Base-by-base conservation (phyloP, 2,113 vertebrate species). In the Motacilla tschutschensis region DNA sequence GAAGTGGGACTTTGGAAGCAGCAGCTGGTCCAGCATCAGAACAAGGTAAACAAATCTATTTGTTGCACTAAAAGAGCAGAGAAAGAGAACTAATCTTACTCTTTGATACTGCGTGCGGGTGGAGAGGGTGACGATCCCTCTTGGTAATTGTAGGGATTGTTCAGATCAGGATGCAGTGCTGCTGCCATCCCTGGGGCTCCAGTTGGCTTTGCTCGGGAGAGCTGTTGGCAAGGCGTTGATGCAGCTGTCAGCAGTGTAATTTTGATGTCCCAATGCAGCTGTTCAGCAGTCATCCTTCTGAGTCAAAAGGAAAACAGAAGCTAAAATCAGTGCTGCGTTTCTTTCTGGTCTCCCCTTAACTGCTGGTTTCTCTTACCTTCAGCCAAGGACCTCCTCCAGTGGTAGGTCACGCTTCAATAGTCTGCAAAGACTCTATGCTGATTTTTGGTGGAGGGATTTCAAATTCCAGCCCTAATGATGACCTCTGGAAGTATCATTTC, bases 361-460 rank as follows among this genome's bases (percentile, higher is more conserved):
- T 44, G 25, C 31, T 91, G 66, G 16, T 85, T 86, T 80, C 81
- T 84, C 79, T 92, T 70, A 31, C 20, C 5, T 73, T 78, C 85
- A 98, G 98, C 82, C 98, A 97, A 14, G 98, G 98, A 19, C 98
- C 98, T 40, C 96, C 98, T 44, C 97, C 95, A 13, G 91, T 97
- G 36, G 96, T 98, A 72, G 98, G 98, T 35, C 98, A 99, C 22
- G 96, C 97, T 5, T 97, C 97, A 3, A 65, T 97, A 57, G 85
- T 95, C 88, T 98, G 97, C 95, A 96, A 88, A 79, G 97, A 98
- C 91, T 95, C 90, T 25, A 97, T 99, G 98, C 96, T 98, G 72
- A 62, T 98, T 18, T 97, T 98, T 44, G 98, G 98, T 8, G 98
- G 98, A 80, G 97, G 98, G 83, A 97, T 95, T 96, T 96, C 93